Percentiles rank a stretch among this genome's conserved stretches.
These are phyloP conservation scores for Eulemur rubriventer DNA, from an alignment of 2,797 vertebrate genomes.

Conservation along the genomic window DNA sequence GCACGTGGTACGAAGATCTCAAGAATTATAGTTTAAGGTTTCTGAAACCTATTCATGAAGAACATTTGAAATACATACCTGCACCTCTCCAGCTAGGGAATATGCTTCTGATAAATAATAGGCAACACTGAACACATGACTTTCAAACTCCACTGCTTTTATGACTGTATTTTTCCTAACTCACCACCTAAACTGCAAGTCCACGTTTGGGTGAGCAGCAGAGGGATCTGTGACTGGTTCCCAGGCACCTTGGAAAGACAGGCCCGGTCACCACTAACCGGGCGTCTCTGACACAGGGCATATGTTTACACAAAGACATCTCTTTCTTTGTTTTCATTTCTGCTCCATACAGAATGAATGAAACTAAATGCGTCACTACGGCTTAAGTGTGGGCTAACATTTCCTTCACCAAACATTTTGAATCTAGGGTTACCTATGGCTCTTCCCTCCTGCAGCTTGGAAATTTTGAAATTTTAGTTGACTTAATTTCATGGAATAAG, in stretches of 20 bases:
- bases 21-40: too few species aligned
- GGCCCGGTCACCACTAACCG: background rate
- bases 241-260: background rate
- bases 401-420: background rate
- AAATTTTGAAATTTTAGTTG: background rate
- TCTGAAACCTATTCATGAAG: background rate
- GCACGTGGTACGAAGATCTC: background rate
- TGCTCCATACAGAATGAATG: background rate
- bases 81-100: background rate
- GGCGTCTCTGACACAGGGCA: background rate
- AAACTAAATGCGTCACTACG: background rate
- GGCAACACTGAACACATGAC: accelerated
- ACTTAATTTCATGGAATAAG: conserved; percentile 18
- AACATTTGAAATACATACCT: accelerated
- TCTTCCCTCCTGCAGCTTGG: background rate
- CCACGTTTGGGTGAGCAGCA: accelerated
- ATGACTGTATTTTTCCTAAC: background rate
- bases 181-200: background rate
- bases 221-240: background rate
- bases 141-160: background rate
- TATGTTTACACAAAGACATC: background rate
- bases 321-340: background rate
- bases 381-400: background rate
- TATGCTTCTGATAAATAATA: accelerated
- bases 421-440: background rate